Conservation (phyloP, 2,113 vertebrate genomes). For the Corythoichthys haematopterus region DNA sequence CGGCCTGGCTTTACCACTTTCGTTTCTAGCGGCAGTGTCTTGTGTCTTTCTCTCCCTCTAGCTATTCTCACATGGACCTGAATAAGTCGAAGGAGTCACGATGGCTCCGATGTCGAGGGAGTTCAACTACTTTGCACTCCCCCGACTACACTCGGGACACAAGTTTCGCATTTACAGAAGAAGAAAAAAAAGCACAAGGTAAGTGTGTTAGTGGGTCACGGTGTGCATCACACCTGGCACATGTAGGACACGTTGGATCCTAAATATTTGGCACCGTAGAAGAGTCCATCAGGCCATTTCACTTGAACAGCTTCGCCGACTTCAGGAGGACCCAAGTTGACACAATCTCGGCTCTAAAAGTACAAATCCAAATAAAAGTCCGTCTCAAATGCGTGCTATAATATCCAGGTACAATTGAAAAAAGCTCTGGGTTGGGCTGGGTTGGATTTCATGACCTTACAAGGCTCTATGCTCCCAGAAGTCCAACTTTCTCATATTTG, state of each 20-base stretch:
- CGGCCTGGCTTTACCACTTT: constrained; percentile 21
- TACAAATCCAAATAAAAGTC: constrained; percentile 25
- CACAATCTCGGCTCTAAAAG: constrained; percentile 87
- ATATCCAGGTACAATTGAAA: not conserved
- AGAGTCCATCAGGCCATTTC: constrained; percentile 94
- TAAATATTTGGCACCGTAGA: constrained; percentile 91
- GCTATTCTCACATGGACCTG: constrained; percentile 3
- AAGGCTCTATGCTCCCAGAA: not conserved
- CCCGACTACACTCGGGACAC: constrained; percentile 10
- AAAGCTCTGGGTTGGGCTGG: too few species aligned
- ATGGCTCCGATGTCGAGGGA: constrained; percentile 16
- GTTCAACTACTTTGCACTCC: constrained; percentile 26
- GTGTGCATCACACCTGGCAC: constrained; percentile 79
- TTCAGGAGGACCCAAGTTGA: constrained; percentile 83
- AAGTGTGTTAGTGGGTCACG: constrained; percentile 9
- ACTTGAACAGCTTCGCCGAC: constrained; percentile 90
- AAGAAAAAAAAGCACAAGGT: not conserved
- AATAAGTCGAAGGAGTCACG: constrained; percentile 21
- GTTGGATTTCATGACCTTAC: not conserved
- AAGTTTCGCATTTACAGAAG: not conserved
- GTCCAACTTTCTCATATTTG: not conserved
- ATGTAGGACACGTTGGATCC: constrained; percentile 85
- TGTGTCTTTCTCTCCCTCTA: constrained; percentile 1
- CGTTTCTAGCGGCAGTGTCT: constrained; percentile 14
- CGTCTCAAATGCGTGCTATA: not conserved